Evolutionary conservation across 2,888 invertebrate species (phyloP), one percentile per base, ranked within the genome.

Genomic region (Spicauda simplicius): DNA sequence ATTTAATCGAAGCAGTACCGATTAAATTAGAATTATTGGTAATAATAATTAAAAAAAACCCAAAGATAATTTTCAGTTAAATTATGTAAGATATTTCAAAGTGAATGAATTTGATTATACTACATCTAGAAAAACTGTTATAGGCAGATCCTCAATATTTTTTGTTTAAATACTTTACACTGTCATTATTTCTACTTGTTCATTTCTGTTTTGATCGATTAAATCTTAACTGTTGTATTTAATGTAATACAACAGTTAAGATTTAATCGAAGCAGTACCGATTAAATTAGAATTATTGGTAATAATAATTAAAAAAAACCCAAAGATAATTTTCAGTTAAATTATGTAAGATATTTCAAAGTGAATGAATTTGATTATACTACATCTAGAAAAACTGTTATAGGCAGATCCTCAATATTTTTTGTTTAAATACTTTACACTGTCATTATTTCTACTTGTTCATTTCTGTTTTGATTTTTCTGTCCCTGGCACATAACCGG

Each of bases 401-500:
- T 20, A 50, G 20, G 41, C n/a, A 37, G 54, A 45, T 58, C 57
- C 63, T 48, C 55, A 55, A 25, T 14, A 12, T n/a, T 12, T 20
- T 53, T 16, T 33, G 10, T 52, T 53, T 18, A 59, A 30, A 52
- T 59, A 66, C 55, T 60, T 18, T 54, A 66, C 54, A 60, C 25
- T 25, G 25, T 25, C 74, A 76, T 80, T 74, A 75, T 81, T 83
- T 82, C 83, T 82, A 85, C 82, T 85, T 89, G 81, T 87, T 89
- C 80, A 87, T 87, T 87, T 88, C 80, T 82, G 75, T 85, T 84
- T 87, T 84, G 81, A 80, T 84, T 87, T 85, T 86, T 90, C 85
- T 90, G 83, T 85, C 87, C 90, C 89, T 90, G 87, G 91, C 91
- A 91, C 91, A 80, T 79, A 81, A 79, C 85, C 74, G 91, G 88